Evolutionary conservation across 64 coral and sea anemone species (phyloP).

Genomic region (Exaiptasia diaphana): DNA sequence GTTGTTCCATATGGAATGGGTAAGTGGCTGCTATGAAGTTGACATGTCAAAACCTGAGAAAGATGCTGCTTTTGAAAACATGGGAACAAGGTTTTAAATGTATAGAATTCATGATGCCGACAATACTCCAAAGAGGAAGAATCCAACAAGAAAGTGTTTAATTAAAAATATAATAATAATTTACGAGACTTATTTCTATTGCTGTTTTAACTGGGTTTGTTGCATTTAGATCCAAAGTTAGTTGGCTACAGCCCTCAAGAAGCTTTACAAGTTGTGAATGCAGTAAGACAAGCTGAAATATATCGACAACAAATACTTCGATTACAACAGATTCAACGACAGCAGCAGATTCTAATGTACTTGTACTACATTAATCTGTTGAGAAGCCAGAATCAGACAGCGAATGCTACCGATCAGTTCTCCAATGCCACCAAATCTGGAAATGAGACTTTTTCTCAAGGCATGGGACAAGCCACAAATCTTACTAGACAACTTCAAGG

Average conservation of each 20-base stretch:
- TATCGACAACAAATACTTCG: conserved; percentile 12
- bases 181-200: too few relatives aligned
- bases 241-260: conserved; percentile 61
- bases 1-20: conserved; percentile 90
- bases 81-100: not conserved
- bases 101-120: not conserved
- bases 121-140: too few relatives aligned
- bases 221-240: conserved; percentile 64
- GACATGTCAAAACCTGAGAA: too few relatives aligned
- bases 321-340: conserved; percentile 11
- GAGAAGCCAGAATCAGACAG: not conserved
- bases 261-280: conserved; percentile 52
- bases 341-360: conserved; percentile 3
- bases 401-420: not conserved
- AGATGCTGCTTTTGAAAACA: not conserved
- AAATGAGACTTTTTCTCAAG: not conserved
- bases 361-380: not conserved
- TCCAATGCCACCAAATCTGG: not conserved
- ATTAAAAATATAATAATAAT: too few relatives aligned
- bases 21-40: conserved; percentile 21
- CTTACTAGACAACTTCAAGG: conserved; percentile 23
- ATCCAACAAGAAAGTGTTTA: too few relatives aligned
- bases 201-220: too few relatives aligned
- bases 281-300: not conserved
- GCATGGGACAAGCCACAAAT: not conserved